phyloP scores from a whole-genome alignment of 2,113 vertebrate genomes.

The Cochlearius cochlearius region DNA sequence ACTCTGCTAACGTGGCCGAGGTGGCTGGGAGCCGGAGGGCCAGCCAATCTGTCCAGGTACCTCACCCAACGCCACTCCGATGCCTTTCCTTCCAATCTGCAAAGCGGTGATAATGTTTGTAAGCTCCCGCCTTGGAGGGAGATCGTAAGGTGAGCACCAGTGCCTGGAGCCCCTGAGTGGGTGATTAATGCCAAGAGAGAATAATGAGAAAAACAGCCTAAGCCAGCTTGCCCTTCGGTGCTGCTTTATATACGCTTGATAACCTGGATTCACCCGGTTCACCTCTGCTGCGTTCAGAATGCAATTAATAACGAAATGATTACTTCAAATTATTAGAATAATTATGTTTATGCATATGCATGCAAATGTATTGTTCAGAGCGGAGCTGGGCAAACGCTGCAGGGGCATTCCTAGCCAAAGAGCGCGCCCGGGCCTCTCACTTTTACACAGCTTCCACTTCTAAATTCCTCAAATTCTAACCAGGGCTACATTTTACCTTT shows the following conservation, averaged over 20 bases:
- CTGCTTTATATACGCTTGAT: background rate
- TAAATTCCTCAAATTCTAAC: background rate
- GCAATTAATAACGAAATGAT: background rate
- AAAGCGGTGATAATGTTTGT: accelerated
- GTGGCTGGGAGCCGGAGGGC: background rate
- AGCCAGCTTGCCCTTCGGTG: background rate
- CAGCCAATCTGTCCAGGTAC: background rate
- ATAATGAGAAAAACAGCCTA: background rate
- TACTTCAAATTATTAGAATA: background rate
- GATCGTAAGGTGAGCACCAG: background rate
- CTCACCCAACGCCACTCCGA: background rate
- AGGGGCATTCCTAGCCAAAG: background rate
- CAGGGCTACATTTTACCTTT: background rate
- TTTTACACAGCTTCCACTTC: background rate
- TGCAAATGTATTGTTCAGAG: background rate
- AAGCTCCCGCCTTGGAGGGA: background rate
- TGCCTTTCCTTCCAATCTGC: background rate
- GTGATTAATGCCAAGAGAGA: background rate
- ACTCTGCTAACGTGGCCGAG: background rate
- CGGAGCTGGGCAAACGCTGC: background rate
- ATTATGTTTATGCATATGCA: background rate
- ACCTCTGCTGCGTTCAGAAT: background rate
- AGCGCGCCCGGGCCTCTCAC: background rate
- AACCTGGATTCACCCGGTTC: background rate
- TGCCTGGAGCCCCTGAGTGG: background rate